Base-by-base conservation (phyloP, 2,113 vertebrate species). In the Sinocyclocheilus grahami region DNA sequence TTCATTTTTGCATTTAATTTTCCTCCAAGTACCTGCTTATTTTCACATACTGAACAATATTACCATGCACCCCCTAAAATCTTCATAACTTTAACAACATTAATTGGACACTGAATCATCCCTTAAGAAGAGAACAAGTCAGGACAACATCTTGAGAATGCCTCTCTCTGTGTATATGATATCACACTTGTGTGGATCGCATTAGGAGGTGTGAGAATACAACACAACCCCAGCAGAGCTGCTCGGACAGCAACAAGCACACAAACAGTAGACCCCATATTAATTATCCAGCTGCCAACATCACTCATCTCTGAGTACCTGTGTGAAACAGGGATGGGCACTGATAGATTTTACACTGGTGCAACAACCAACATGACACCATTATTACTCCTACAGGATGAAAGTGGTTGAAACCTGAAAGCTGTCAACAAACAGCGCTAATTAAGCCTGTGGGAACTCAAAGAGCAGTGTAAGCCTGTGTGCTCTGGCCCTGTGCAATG, bases 391-490 rank as follows among this genome's bases (percentile, higher is more conserved):
- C 37, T 20, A 69, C 24, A 55, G 33, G 71, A 63, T 78, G 53
- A 60, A 7, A 85, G 83, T 87, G 85, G 84, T 74, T 72, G 58
- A 78, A 78, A 87, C 65, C 82, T 77, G 14, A 18, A 77, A 78
- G 85, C 76, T 76, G 75, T 89, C 87, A 87, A 63, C 79, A 86
- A 87, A 87, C 85, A 83, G 67, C 75, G 85, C 91, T 95, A 94
- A 94, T 94, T 94, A 95, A 94, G 91, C 93, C 92, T 89, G 78
- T 86, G 92, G 92, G 91, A 94, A 89, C 92, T 89, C 88, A 90
- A 83, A 89, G 78, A 85, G 75, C 13, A 71, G n/a, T 48, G 83
- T 69, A 77, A 83, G 10, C 9, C 69, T 89, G 77, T 78, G 58
- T 82, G 46, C 67, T 71, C 75, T 60, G 20, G n/a, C 72, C 78